These are phyloP conservation scores for Euzophera pinguis DNA, from an alignment of 2,888 invertebrate species.

Conservation along the genomic window DNA sequence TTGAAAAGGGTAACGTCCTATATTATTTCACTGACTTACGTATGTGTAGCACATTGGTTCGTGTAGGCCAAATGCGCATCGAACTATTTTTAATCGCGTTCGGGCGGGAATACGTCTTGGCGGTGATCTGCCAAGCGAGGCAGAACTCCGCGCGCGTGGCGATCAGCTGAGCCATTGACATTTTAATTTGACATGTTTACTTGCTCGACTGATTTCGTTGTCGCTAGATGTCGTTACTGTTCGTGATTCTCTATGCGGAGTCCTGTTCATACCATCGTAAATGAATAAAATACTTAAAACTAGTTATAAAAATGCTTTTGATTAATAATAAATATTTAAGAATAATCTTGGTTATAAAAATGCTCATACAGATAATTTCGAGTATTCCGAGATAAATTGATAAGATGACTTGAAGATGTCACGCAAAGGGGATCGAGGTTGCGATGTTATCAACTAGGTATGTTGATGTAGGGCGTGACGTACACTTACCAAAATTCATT, in stretches of 20 bases:
- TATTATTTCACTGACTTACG: constrained; percentile 64
- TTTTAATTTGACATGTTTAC: constrained; percentile 74
- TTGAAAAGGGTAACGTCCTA: constrained; percentile 93
- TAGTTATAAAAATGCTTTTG: too few relatives aligned
- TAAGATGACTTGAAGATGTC: constrained; percentile 9
- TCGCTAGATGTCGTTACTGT: constrained; percentile 64
- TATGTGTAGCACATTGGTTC: constrained; percentile 38
- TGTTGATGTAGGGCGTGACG: constrained; percentile 5
- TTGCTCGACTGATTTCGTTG: constrained; percentile 38
- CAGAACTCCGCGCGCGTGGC: constrained; percentile 49
- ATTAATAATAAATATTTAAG: too few relatives aligned
- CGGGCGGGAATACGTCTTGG: constrained; percentile 49
- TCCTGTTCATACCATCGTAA: constrained; percentile 14
- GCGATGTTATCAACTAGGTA: constrained; percentile 5
- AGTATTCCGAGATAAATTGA: not conserved
- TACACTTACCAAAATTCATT: not conserved
- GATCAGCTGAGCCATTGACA: constrained; percentile 76
- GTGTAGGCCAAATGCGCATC: constrained; percentile 71
- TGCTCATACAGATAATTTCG: constrained; percentile 1
- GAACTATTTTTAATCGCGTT: constrained; percentile 72
- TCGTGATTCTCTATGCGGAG: constrained; percentile 28
- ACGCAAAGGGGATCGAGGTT: not conserved
- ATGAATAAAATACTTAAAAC: too few relatives aligned
- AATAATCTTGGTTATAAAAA: not conserved
- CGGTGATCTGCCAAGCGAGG: constrained; percentile 42